Conservation (phyloP, 2,888 invertebrate species). For the Clostera curtula region DNA sequence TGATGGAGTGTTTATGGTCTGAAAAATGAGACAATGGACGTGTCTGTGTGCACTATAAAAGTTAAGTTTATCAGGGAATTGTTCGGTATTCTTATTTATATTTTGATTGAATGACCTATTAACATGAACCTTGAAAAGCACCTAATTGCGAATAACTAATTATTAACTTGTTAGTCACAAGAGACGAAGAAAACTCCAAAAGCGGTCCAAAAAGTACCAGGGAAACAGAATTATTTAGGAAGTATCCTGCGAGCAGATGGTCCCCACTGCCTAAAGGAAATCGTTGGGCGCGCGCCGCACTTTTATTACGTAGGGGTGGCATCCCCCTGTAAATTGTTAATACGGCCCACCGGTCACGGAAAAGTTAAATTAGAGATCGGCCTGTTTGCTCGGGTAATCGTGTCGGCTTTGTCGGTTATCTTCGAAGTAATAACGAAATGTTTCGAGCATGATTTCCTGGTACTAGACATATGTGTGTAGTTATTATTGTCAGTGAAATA, state of each 20-base stretch:
- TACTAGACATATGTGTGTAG: no score
- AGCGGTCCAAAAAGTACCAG: slow-evolving; percentile 27
- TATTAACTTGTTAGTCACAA: no score
- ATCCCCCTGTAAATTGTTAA: slow-evolving; percentile 54
- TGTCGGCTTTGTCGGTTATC: slow-evolving; percentile 38
- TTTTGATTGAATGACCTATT: no score
- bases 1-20: slow-evolving; percentile 36
- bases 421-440: no score
- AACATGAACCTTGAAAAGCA: no score
- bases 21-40: slow-evolving; percentile 29
- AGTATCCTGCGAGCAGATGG: slow-evolving; percentile 35
- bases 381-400: slow-evolving; percentile 43
- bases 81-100: no score
- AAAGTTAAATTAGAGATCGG: slow-evolving; percentile 58
- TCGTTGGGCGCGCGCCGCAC: slow-evolving; percentile 40
- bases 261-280: slow-evolving; percentile 42
- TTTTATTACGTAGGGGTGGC: slow-evolving; percentile 61
- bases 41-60: slow-evolving; percentile 10
- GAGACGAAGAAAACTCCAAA: slow-evolving; percentile 15
- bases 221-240: slow-evolving; percentile 42
- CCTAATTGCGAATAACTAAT: no score
- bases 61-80: no score
- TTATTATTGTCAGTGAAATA: no score
- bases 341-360: slow-evolving; percentile 50
- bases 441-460: no score